These are phyloP conservation scores for Chloroceryle aenea DNA, from an alignment of 2,113 vertebrate species.

Conservation along the genomic window DNA sequence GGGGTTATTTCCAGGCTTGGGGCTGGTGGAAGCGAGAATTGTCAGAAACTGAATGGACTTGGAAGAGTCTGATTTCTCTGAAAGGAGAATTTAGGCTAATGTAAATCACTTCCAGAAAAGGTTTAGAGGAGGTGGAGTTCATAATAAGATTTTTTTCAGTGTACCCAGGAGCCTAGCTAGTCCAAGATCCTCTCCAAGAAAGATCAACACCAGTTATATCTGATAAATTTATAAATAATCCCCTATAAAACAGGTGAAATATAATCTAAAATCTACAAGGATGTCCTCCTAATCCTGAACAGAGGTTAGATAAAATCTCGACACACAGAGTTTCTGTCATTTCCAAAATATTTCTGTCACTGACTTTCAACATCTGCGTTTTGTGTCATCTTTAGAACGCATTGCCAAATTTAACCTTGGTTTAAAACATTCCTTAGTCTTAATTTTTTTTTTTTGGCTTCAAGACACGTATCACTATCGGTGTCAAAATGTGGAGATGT, in stretches of 20 bases:
- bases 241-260: neutral
- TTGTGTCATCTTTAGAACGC: neutral
- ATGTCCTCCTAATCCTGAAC: neutral
- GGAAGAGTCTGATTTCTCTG: neutral
- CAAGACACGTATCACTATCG: fast-evolving
- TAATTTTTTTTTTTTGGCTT: neutral
- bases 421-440: neutral
- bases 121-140: neutral
- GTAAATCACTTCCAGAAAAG: neutral
- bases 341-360: neutral
- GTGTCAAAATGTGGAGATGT: neutral
- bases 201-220: neutral
- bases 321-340: neutral
- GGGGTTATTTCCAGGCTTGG: neutral
- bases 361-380: neutral
- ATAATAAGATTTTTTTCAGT: neutral
- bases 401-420: neutral
- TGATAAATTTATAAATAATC: neutral
- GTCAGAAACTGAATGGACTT: neutral
- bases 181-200: neutral
- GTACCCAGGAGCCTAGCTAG: neutral
- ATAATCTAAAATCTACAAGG: neutral
- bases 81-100: neutral
- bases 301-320: neutral
- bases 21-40: neutral